Evolutionary conservation across 2,888 invertebrate genomes (phyloP).

Genomic region (Idaea biselata): DNA sequence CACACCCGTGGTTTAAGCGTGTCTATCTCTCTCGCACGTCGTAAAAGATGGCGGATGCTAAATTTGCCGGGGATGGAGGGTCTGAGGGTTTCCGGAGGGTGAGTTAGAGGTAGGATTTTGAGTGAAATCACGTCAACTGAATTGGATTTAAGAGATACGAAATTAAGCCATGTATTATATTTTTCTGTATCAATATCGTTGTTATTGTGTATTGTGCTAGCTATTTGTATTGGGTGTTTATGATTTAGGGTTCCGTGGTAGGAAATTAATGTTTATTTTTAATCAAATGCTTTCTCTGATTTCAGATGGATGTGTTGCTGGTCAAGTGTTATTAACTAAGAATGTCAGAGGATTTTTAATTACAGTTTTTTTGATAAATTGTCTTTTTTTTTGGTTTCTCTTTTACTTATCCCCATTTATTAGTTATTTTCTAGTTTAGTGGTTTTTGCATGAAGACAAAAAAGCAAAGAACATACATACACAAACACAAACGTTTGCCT

Average conservation of each 20-base stretch:
- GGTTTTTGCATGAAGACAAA: too few relatives aligned
- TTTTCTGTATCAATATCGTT: conserved; percentile 9
- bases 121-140: conserved; percentile 47
- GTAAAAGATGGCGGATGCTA: conserved; percentile 75
- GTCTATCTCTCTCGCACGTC: conserved; percentile 36
- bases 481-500: too few relatives aligned
- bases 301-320: conserved; percentile 7
- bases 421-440: too few relatives aligned
- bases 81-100: conserved; percentile 57
- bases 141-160: conserved; percentile 51
- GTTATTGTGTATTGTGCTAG: not conserved
- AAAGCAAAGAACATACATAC: too few relatives aligned
- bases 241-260: conserved; percentile 9
- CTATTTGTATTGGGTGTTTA: conserved; percentile 5
- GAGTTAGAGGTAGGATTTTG: conserved; percentile 51
- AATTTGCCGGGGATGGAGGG: conserved; percentile 43
- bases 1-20: conserved; percentile 12
- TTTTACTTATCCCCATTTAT: too few relatives aligned
- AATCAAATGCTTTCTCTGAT: conserved; percentile 16
- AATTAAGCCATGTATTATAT: conserved; percentile 46
- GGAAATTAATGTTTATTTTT: conserved; percentile 1
- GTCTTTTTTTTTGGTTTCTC: too few relatives aligned
- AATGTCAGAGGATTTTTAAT: not conserved
- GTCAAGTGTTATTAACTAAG: not conserved
- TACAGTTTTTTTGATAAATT: too few relatives aligned